A percentile compares a stretch with the other conserved stretches of the same genome.
Conservation (phyloP, 1,140 invertebrate species). For the Drosophila seguyi region DNA sequence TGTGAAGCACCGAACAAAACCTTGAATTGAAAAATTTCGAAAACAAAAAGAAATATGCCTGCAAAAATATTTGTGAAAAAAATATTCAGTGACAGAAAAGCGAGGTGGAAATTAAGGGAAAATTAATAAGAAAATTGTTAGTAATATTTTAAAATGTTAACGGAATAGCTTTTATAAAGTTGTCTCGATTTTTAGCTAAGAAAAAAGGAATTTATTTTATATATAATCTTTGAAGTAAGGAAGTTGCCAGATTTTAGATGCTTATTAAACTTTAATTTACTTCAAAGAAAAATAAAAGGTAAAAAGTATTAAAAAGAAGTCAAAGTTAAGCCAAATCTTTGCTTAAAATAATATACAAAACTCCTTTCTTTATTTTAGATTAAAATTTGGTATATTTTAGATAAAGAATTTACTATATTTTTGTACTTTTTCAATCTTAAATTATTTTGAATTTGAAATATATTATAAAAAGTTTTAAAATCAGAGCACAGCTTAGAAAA, state of each 20-base stretch:
- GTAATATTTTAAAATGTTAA: not conserved
- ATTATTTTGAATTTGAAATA: too few species aligned
- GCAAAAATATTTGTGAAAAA: constrained; percentile 33
- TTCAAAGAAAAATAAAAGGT: not conserved
- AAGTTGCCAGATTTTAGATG: too few species aligned
- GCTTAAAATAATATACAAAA: too few species aligned
- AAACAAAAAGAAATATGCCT: constrained; percentile 52
- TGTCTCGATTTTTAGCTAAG: not conserved
- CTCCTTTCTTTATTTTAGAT: not conserved
- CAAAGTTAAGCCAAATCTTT: not conserved
- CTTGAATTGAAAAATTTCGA: constrained; percentile 76
- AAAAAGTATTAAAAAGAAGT: not conserved
- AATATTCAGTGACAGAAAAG: not conserved
- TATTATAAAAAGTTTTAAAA: too few species aligned
- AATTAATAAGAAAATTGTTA: not conserved
- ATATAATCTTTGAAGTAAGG: too few species aligned
- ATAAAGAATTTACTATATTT: too few species aligned
- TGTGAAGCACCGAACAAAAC: constrained; percentile 67
- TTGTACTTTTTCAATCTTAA: too few species aligned
- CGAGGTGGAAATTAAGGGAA: not conserved
- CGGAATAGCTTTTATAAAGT: too few species aligned
- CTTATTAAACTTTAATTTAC: not conserved
- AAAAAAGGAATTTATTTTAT: too few species aligned
- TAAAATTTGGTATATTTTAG: too few species aligned
- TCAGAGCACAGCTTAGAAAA: too few species aligned